Percentiles rank a stretch among this genome's conserved stretches.
phyloP scores from a whole-genome alignment of 1,140 invertebrate species.

The Drosophila micromelanica region DNA sequence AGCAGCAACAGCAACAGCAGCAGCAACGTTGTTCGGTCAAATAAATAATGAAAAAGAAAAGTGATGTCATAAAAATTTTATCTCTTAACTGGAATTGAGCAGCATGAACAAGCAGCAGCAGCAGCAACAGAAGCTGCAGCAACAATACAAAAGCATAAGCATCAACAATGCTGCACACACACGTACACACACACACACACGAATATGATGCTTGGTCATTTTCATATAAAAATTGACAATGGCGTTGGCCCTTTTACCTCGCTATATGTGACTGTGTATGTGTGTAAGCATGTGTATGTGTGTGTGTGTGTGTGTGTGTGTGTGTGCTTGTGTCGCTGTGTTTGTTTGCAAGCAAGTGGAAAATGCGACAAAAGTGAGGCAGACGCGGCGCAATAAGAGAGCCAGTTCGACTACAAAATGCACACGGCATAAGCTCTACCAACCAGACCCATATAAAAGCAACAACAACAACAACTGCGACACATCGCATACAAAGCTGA shows the following conservation, averaged over 20 bases:
- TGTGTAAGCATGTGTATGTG: neutral
- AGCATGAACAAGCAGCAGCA: constrained; percentile 55
- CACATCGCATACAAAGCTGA: constrained; percentile 53
- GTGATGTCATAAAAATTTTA: constrained; percentile 80
- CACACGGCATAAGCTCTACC: constrained; percentile 41
- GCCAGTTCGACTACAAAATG: constrained; percentile 32
- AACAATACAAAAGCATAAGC: constrained; percentile 26
- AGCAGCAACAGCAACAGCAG: too few species aligned
- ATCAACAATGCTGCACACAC: constrained; percentile 30
- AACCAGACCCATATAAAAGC: constrained; percentile 46
- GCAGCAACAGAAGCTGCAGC: constrained; percentile 4
- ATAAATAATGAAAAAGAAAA: constrained; percentile 81
- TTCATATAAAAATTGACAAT: constrained; percentile 58
- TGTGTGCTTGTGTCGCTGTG: constrained; percentile 7
- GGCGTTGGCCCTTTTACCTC: constrained; percentile 35
- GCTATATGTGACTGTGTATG: too few species aligned
- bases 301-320: constrained; percentile 6
- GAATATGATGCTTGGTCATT: constrained; percentile 57
- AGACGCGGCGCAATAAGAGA: constrained; percentile 34
- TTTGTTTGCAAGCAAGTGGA: constrained; percentile 62
- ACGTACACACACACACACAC: constrained; percentile 1
- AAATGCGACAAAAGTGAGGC: constrained; percentile 63
- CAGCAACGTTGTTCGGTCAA: constrained; percentile 46
- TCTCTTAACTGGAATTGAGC: constrained; percentile 81
- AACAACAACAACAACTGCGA: constrained; percentile 23